These are phyloP conservation scores for Neoitamus cyanurus DNA, from an alignment of 2,888 invertebrate species.

Conservation along the genomic window DNA sequence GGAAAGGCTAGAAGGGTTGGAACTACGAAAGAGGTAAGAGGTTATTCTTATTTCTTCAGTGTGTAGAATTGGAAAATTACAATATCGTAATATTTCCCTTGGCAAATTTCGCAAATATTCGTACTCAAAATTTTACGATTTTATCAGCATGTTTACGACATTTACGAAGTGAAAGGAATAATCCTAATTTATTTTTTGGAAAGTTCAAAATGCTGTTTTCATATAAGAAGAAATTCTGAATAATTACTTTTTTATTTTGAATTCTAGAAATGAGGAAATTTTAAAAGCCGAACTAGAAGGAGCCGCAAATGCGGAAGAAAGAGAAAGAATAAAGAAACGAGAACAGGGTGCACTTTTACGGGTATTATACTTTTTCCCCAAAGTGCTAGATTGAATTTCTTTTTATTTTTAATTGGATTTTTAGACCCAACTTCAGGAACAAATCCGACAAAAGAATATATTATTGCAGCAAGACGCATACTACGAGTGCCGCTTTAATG, in stretches of 20 bases:
- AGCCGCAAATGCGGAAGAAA: not conserved
- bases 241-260: not conserved
- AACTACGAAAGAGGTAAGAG: slow-evolving; percentile 25
- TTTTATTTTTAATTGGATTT: not conserved
- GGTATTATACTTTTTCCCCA: not conserved
- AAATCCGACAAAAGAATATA: slow-evolving; percentile 23
- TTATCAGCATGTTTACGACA: too few species aligned
- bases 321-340: slow-evolving; percentile 18
- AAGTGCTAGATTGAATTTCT: not conserved
- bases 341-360: slow-evolving; percentile 8
- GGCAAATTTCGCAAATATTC: too few species aligned
- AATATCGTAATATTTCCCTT: too few species aligned
- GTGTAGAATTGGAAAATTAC: too few species aligned
- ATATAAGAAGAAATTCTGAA: not conserved
- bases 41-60: not conserved
- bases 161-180: too few species aligned
- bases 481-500: slow-evolving; percentile 38
- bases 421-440: slow-evolving; percentile 34
- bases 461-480: slow-evolving; percentile 22
- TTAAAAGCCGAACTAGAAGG: slow-evolving; percentile 14
- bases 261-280: not conserved
- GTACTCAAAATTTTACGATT: too few species aligned
- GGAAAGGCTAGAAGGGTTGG: not conserved
- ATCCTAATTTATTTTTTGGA: too few species aligned
- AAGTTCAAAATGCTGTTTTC: not conserved